These are phyloP conservation scores for Drosophila birchii DNA, from an alignment of 2,888 invertebrate genomes.

Conservation along the genomic window DNA sequence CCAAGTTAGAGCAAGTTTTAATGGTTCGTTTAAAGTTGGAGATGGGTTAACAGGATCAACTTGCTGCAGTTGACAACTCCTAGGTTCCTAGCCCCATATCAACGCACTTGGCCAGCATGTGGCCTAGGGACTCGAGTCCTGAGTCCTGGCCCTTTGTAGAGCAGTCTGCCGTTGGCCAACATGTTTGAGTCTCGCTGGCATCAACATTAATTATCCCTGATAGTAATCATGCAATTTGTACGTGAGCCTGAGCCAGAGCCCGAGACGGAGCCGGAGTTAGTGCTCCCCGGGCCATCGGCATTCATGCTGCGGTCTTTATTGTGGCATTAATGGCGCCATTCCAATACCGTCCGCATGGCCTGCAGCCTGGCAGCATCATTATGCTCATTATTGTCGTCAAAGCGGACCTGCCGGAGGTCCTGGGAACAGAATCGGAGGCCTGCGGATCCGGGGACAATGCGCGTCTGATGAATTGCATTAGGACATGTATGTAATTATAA, in stretches of 20 bases:
- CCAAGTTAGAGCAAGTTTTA: conserved; percentile 13
- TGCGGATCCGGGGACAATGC: conserved; percentile 26
- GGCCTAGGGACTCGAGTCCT: conserved; percentile 19
- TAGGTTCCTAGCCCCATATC: conserved; percentile 15
- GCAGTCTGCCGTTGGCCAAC: conserved; percentile 22
- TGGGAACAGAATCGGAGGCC: conserved; percentile 5
- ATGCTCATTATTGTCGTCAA: conserved; percentile 57
- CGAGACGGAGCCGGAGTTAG: conserved; percentile 8
- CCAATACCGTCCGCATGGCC: conserved; percentile 40
- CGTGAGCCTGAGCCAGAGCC: conserved; percentile 36
- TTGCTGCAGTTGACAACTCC: conserved; percentile 41
- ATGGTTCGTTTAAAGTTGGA: conserved; percentile 27
- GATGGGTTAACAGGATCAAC: conserved; percentile 24
- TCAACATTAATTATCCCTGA: conserved; percentile 65
- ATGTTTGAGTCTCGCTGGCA: conserved; percentile 38
- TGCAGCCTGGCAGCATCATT: conserved; percentile 56
- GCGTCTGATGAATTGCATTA: conserved; percentile 62
- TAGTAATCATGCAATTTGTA: conserved; percentile 63
- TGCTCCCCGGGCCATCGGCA: conserved; percentile 33
- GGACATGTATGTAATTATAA: conserved; percentile 61
- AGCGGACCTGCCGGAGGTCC: conserved; percentile 33
- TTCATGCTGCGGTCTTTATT: conserved; percentile 49
- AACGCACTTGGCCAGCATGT: conserved; percentile 33
- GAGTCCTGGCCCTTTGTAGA: conserved; percentile 35
- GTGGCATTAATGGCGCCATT: conserved; percentile 52